Conservation (phyloP, 2,888 invertebrate genomes). For the Drosophila gaucha region DNA sequence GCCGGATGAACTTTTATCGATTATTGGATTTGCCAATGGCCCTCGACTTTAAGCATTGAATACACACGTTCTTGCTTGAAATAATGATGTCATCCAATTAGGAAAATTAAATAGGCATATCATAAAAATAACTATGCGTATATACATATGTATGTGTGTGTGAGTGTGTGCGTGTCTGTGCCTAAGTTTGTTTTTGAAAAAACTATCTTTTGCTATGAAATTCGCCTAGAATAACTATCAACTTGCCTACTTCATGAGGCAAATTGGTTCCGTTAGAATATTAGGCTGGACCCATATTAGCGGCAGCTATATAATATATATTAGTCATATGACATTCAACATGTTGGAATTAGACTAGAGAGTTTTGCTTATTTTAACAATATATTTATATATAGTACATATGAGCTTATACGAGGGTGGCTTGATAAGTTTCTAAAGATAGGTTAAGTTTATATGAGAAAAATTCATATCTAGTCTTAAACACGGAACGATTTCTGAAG, state of each 20-base stretch:
- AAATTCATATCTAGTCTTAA: no score
- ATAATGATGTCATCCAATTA: slow-evolving; percentile 41
- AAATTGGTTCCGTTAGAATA: neutral
- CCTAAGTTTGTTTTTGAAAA: neutral
- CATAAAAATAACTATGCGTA: slow-evolving; percentile 5
- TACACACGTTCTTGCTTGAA: slow-evolving; percentile 26
- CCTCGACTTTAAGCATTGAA: slow-evolving; percentile 37
- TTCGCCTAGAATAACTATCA: no score
- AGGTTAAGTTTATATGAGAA: no score
- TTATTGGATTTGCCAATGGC: slow-evolving; percentile 68
- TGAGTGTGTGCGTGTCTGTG: neutral
- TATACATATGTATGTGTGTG: neutral
- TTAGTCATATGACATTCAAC: no score
- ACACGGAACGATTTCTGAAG: no score
- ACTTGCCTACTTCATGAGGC: slow-evolving; percentile 1
- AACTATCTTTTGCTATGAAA: neutral
- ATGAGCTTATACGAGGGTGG: no score
- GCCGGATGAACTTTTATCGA: slow-evolving; percentile 65
- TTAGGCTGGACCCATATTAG: neutral
- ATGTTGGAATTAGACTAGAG: no score
- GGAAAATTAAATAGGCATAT: slow-evolving; percentile 12
- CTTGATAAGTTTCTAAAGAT: no score
- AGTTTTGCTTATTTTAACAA: no score
- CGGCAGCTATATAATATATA: neutral
- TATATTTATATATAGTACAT: no score